phyloP scores from a whole-genome alignment of 2,797 vertebrate species.

The Schizopygopsis pylzovi region DNA sequence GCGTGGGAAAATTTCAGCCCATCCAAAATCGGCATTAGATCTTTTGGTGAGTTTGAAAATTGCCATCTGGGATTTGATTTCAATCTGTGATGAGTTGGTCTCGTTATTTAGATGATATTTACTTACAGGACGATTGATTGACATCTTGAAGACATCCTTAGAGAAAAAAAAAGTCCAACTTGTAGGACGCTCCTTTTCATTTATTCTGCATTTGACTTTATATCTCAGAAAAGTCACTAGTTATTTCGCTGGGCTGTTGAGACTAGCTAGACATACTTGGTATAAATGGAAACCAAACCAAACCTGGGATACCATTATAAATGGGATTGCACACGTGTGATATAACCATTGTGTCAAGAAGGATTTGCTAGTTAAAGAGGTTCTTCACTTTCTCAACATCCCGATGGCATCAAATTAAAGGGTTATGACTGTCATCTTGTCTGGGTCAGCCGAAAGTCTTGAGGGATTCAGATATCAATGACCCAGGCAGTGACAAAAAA shows the following conservation, averaged over 20 bases:
- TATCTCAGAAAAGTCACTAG: neutral
- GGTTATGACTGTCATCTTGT: constrained; percentile 4
- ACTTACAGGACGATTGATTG: constrained; percentile 25
- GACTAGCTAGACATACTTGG: neutral
- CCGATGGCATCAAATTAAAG: neutral
- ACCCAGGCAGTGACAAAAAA: constrained; percentile 13
- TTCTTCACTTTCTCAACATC: constrained; percentile 5
- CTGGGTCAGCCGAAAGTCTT: constrained; percentile 8
- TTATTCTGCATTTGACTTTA: neutral
- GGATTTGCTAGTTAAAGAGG: neutral
- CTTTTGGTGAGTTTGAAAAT: constrained; percentile 9
- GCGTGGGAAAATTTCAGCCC: constrained; percentile 29
- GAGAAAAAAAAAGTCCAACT: neutral
- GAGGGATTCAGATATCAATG: constrained; percentile 27
- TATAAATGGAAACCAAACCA: neutral
- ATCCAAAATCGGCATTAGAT: constrained; percentile 11
- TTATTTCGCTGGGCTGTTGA: neutral
- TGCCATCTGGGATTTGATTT: neutral
- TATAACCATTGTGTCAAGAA: neutral
- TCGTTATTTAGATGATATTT: constrained; percentile 24
- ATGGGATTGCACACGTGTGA: neutral
- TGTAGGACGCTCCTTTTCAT: too few species aligned
- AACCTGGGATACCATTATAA: neutral
- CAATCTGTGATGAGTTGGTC: neutral
- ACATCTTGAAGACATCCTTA: neutral